A percentile compares a stretch with the other conserved stretches of the same genome.
These are phyloP conservation scores for Pyrgus malvae DNA, from an alignment of 2,888 invertebrate species.

Conservation along the genomic window DNA sequence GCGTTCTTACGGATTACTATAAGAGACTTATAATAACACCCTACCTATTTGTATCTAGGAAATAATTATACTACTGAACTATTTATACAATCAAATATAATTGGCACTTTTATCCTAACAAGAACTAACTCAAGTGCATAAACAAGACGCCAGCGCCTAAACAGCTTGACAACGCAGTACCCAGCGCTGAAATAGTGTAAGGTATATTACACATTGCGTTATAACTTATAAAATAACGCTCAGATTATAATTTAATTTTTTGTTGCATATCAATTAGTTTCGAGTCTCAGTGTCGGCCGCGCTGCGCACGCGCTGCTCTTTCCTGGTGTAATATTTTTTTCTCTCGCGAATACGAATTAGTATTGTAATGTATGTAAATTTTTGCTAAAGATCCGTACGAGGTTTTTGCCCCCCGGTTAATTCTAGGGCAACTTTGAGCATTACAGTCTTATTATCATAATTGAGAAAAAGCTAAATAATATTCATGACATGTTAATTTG, in stretches of 20 bases:
- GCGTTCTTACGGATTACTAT: too few relatives aligned
- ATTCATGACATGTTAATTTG: conserved; percentile 78
- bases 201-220: too few relatives aligned
- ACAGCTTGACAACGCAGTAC: background rate
- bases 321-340: conserved; percentile 50
- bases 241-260: conserved; percentile 11
- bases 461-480: conserved; percentile 74
- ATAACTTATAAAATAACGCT: too few relatives aligned
- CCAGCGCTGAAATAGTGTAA: too few relatives aligned
- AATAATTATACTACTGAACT: too few relatives aligned
- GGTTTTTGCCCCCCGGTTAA: conserved; percentile 64
- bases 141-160: background rate
- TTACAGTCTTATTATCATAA: conserved; percentile 43
- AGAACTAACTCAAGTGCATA: too few relatives aligned
- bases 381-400: conserved; percentile 60
- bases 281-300: conserved; percentile 27
- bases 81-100: too few relatives aligned
- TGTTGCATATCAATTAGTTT: conserved; percentile 16
- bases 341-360: conserved; percentile 48
- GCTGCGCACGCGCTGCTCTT: conserved; percentile 43
- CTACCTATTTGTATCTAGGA: too few relatives aligned
- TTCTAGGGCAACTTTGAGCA: conserved; percentile 67
- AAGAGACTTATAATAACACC: too few relatives aligned
- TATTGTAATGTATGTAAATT: conserved; percentile 73
- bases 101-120: too few relatives aligned